phyloP scores from a whole-genome alignment of 2,797 vertebrate genomes.

The Diglossa cyanea region DNA sequence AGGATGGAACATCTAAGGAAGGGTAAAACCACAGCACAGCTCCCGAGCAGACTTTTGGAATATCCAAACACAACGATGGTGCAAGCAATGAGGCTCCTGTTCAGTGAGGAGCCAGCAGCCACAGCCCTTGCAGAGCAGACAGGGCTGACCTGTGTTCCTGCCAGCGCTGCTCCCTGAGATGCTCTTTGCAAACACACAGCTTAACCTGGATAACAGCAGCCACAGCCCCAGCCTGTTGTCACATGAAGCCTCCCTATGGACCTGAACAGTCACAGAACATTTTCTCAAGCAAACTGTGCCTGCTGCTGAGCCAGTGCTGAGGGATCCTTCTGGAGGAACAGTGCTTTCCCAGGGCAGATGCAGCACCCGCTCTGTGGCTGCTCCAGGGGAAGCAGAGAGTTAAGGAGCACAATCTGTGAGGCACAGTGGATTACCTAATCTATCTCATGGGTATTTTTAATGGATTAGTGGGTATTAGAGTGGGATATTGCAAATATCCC shows the following conservation, averaged over 20 bases:
- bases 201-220: background rate
- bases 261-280: background rate
- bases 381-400: background rate
- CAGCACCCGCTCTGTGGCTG: background rate
- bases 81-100: background rate
- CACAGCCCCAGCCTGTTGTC: background rate
- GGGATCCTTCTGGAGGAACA: background rate
- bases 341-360: background rate
- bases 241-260: background rate
- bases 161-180: background rate
- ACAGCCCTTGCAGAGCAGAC: background rate
- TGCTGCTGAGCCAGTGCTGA: background rate
- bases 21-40: background rate
- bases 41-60: background rate
- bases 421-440: slow-evolving; percentile 38
- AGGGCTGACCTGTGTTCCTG: background rate
- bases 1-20: background rate
- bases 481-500: slow-evolving; percentile 48
- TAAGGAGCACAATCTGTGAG: slow-evolving; percentile 19
- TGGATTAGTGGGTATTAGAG: slow-evolving; percentile 53
- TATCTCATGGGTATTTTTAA: slow-evolving; percentile 47
- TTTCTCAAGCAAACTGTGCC: slow-evolving; percentile 4
- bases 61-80: background rate
- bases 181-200: background rate
- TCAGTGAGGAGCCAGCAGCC: background rate